Evolutionary conservation across 2,888 invertebrate genomes (phyloP), one percentile per base, ranked within the genome.

Genomic region (Monochamus alternatus): DNA sequence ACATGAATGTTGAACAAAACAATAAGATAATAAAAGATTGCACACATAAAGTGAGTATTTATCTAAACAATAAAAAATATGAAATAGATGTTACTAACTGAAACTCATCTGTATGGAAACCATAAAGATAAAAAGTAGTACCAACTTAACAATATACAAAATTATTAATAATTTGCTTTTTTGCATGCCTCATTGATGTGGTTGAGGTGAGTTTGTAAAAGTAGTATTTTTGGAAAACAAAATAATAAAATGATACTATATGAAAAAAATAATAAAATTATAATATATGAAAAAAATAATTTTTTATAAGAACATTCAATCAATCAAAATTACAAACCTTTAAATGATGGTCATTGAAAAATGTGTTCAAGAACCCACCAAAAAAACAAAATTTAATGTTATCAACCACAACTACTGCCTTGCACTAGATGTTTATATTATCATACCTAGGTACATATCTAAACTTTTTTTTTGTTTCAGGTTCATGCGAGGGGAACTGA

Each of bases 401-500:
- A 43, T 38, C 63, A 63, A 71, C 32, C 71, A 71, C 63, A 70
- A 14, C 47, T 60, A 30, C 31, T 44, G 52, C 71, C 52, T 71
- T 31, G 62, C 51, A 71, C 32, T 63, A 8, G 59, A 31, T 51
- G 22, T 31, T 31, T 31, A 65, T n/a, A 22, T 31, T n/a, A 5
- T 60, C 22, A 22, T 30, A 60, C 38, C 30, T 47, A 8, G 22
- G 51, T 32, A 14, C 8, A 38, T 12, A 55, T 31, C 52, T 8
- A 10, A 43, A 51, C 5, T 4, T 5, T n/a, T 43, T 30, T 74
- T 38, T 80, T 80, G 73, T 89, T 89, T n/a, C 88, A 95, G 95
- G 92, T 98, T 98, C 91, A 95, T 98, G 91, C 93, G 96, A 78
- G 97, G 97, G 74, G 97, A 97, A 90, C 91, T 93, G 78, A 94